Percentiles rank a stretch among this genome's conserved stretches.
Evolutionary conservation across 92 coral and sea anemone species (phyloP).

Genomic region (Micromussa lordhowensis): DNA sequence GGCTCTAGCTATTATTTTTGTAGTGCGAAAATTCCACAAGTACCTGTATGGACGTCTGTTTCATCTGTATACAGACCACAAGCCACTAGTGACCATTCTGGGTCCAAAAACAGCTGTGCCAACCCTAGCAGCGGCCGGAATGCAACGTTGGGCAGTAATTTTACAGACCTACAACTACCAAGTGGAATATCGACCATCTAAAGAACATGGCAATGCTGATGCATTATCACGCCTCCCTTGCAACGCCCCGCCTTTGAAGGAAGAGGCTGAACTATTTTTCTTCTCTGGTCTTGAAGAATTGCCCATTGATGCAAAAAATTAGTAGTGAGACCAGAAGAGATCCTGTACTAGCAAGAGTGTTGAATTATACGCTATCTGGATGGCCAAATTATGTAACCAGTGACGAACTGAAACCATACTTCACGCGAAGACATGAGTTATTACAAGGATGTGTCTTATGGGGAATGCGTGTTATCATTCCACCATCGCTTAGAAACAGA

Average conservation of each 20-base stretch:
- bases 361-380: slow-evolving; percentile 62
- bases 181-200: too few relatives aligned
- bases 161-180: slow-evolving; percentile 57
- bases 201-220: too few relatives aligned
- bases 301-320: slow-evolving; percentile 47
- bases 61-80: too few relatives aligned
- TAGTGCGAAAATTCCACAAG: slow-evolving; percentile 55
- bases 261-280: slow-evolving; percentile 56
- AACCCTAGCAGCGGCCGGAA: too few relatives aligned
- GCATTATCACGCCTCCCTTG: slow-evolving; percentile 65
- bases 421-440: too few relatives aligned
- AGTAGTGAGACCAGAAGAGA: slow-evolving; percentile 57
- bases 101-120: too few relatives aligned
- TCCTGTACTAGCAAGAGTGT: slow-evolving; percentile 61
- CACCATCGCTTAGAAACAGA: too few relatives aligned
- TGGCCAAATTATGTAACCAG: slow-evolving; percentile 63
- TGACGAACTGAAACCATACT: too few relatives aligned
- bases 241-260: slow-evolving; percentile 32
- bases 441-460: too few relatives aligned
- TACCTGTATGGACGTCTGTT: slow-evolving; percentile 60
- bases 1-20: slow-evolving; percentile 51
- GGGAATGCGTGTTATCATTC: too few relatives aligned
- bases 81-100: too few relatives aligned
- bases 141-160: slow-evolving; percentile 61
- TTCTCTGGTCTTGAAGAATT: slow-evolving; percentile 53